Base-by-base conservation (phyloP, 2,888 invertebrate genomes). In the Lasioglossum lativentre region DNA sequence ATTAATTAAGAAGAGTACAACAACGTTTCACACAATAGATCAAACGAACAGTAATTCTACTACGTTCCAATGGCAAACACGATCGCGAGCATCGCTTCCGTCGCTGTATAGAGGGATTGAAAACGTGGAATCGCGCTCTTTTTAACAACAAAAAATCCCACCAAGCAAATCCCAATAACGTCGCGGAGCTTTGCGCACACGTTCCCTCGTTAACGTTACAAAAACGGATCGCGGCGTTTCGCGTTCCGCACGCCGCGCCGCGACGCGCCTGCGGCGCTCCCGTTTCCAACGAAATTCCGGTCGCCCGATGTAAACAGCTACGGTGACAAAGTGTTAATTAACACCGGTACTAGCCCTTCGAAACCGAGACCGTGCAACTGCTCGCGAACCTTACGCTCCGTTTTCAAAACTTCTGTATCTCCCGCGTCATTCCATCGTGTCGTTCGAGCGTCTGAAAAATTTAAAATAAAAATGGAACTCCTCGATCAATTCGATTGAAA, bases 181-280 rank as follows among this genome's bases (percentile, higher is more conserved):
- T 30, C 5, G 23, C 47, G 47, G 34, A 52, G 47, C 63, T 63
- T 63, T 30, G 63, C 63, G 30, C 30, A 63, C 63, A 63, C 63
- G 30, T 30, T 63, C 16, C 30, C 63, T 63, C 63, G 63, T 63
- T 63, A 30, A 63, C 63, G 63, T 63, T 30, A 27, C 63, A 63
- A 63, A 63, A 63, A 63, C 63, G 63, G 63, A 30, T 63, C 63
- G 63, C 63, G 63, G 30, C 30, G 63, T 63, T 63, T 63, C 63
- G 63, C 63, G 30, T 63, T 63, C 30, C 30, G 30, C 30, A 30
- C 63, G 63, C 56, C 12, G 3, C 34, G 56, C 4, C 63, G 63
- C 56, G 4, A 34, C 34, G 56, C 4, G n/a, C 27, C 27, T 14
- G 27, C 27, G 27, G 27, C 59, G 63, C 63, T 63, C 63, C 30